Evolutionary conservation across 2,113 vertebrate genomes (phyloP), one percentile per base, ranked within the genome.

Genomic region (Morone saxatilis): DNA sequence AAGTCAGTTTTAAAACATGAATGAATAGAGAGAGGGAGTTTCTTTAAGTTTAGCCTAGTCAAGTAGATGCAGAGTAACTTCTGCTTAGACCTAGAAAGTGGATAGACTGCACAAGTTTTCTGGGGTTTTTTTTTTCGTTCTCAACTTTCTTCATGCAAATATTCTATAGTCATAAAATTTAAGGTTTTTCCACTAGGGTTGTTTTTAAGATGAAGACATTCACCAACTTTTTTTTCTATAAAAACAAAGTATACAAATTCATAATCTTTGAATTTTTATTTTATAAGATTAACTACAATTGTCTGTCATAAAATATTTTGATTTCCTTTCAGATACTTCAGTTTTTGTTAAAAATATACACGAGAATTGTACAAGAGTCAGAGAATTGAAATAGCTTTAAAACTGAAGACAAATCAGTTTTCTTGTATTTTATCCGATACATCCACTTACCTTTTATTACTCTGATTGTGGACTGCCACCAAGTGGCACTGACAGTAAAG

Each of bases 391-490:
- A 50, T 31, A 4, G 31, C 47, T 20, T 60, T 19, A 19, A 69
- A 60, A 13, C 62, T 57, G 17, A 13, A 61, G n/a, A 7, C 4
- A 6, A 62, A 7, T 71, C 4, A 2, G 1, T 70, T 43, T 70
- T 38, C 16, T 20, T 3, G 0, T 17, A 11, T 70, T 61, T 61
- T 7, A 12, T 2, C 45, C 47, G 66, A 40, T 25, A 31, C 4
- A 51, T 43, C 22, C 12, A 22, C 4, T 31, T 51, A 10, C 38
- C 31, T 3, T 56, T 7, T 54, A 10, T 69, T 63, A 50, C 19
- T 59, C 25, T 69, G 72, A 45, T 40, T 77, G 22, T 84, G 14
- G 68, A 60, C 88, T 90, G 85, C 90, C 92, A 96, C 84, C 95
- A 96, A 80, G 91, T 88, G 92, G 90, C 11, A 0, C 11, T 7